phyloP scores from a whole-genome alignment of 1,140 invertebrate genomes.

The Wasmannia auropunctata region DNA sequence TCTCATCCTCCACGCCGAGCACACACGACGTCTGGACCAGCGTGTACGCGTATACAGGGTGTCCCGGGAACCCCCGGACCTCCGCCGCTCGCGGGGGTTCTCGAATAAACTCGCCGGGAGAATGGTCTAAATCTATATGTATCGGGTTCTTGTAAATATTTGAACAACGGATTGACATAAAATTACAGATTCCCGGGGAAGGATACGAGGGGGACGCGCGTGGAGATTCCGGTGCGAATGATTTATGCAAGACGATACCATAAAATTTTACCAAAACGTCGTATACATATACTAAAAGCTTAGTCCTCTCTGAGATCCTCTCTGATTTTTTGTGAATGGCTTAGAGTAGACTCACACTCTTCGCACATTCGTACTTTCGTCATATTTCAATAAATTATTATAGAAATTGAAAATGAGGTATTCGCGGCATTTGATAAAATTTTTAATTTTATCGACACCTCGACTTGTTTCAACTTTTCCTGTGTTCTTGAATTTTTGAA shows the following conservation, averaged over 20 bases:
- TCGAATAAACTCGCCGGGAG: constrained; percentile 2
- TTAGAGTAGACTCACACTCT: too few species aligned
- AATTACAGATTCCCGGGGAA: background rate
- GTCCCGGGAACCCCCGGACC: background rate
- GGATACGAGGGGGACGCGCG: background rate
- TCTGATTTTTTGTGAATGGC: too few species aligned
- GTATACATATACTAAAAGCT: too few species aligned
- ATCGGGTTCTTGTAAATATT: constrained; percentile 19
- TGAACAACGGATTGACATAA: constrained; percentile 39
- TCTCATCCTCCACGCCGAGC: background rate
- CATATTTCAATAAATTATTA: background rate
- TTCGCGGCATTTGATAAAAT: background rate
- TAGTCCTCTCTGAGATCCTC: too few species aligned
- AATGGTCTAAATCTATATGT: constrained; percentile 36
- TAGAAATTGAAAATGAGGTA: background rate
- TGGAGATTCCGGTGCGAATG: background rate
- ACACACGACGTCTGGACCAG: constrained; percentile 21
- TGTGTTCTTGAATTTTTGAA: background rate
- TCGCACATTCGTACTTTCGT: too few species aligned
- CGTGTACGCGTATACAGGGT: constrained; percentile 22
- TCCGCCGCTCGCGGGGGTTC: background rate
- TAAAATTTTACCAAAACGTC: background rate
- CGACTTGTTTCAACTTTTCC: too few species aligned
- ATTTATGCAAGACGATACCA: background rate
- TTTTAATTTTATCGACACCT: background rate